Evolutionary conservation across 2,888 invertebrate species (phyloP).

Genomic region (Drosophila monieri): DNA sequence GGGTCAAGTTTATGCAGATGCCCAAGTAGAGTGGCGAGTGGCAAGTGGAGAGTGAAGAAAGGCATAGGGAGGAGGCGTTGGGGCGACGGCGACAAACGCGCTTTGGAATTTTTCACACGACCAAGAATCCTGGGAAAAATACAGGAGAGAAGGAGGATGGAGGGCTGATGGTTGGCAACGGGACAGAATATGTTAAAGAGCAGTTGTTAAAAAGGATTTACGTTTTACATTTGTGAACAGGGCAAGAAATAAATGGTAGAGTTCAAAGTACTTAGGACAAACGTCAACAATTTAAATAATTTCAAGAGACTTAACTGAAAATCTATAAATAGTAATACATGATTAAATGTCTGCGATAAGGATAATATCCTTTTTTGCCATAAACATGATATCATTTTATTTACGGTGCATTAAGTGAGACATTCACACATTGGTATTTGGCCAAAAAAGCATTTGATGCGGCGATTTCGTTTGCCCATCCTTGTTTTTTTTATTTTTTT

Average conservation of each 20-base stretch:
- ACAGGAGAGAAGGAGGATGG: no score
- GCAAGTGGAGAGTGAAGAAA: slow-evolving; percentile 16
- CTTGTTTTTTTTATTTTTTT: slow-evolving; percentile 1
- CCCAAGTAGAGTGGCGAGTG: slow-evolving; percentile 35
- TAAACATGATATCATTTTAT: not conserved
- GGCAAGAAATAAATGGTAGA: slow-evolving; percentile 5
- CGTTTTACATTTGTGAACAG: slow-evolving; percentile 66
- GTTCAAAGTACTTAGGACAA: not conserved
- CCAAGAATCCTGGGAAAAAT: slow-evolving; percentile 13
- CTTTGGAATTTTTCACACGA: slow-evolving; percentile 69
- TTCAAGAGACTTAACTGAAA: not conserved
- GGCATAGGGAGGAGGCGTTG: slow-evolving; percentile 15
- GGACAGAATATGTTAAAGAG: slow-evolving; percentile 74
- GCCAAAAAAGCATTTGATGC: slow-evolving; percentile 65
- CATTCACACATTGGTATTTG: slow-evolving; percentile 65
- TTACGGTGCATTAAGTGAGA: slow-evolving; percentile 9
- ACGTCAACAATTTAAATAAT: not conserved
- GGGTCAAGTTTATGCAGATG: slow-evolving; percentile 79
- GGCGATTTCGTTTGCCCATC: slow-evolving; percentile 51
- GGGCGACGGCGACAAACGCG: slow-evolving; percentile 63
- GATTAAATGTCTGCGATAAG: not conserved
- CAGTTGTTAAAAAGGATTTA: slow-evolving; percentile 80
- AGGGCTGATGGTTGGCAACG: not conserved
- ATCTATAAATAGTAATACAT: not conserved
- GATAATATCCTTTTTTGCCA: not conserved